phyloP scores from a whole-genome alignment of 1,140 invertebrate genomes.

The Hyposmocoma kahamanoa region DNA sequence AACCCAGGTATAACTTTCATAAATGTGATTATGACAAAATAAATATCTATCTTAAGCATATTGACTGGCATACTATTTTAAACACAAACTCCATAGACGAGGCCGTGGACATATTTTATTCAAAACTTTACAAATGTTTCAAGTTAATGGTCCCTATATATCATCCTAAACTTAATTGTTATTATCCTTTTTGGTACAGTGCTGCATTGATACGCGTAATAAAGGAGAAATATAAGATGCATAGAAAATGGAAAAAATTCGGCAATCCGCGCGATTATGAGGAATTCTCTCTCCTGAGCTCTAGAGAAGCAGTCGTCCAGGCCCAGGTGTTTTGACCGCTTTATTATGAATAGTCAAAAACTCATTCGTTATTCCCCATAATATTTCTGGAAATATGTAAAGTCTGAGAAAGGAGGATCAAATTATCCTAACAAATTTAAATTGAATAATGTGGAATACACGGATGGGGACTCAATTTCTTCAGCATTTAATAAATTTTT shows the following conservation, averaged over 20 bases:
- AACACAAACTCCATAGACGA: too few relatives aligned
- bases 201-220: neutral
- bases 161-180: neutral
- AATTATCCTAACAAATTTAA: neutral
- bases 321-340: neutral
- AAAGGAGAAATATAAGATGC: neutral
- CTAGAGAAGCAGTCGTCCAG: neutral
- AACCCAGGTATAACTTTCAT: too few relatives aligned
- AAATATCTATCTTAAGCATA: too few relatives aligned
- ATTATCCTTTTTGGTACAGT: slow-evolving; percentile 2
- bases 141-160: too few relatives aligned
- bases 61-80: too few relatives aligned
- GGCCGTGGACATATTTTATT: too few relatives aligned
- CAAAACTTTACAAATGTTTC: too few relatives aligned
- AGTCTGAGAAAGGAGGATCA: neutral
- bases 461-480: neutral
- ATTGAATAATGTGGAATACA: neutral
- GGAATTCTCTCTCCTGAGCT: slow-evolving; percentile 1
- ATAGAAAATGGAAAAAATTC: slow-evolving; percentile 8
- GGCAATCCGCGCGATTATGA: slow-evolving; percentile 1
- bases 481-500: neutral
- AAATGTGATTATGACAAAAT: too few relatives aligned
- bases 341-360: neutral
- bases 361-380: neutral
- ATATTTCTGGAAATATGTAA: neutral